These are phyloP conservation scores for Mormyrops boulengeri DNA, from an alignment of 2,797 vertebrate species.

Conservation along the genomic window DNA sequence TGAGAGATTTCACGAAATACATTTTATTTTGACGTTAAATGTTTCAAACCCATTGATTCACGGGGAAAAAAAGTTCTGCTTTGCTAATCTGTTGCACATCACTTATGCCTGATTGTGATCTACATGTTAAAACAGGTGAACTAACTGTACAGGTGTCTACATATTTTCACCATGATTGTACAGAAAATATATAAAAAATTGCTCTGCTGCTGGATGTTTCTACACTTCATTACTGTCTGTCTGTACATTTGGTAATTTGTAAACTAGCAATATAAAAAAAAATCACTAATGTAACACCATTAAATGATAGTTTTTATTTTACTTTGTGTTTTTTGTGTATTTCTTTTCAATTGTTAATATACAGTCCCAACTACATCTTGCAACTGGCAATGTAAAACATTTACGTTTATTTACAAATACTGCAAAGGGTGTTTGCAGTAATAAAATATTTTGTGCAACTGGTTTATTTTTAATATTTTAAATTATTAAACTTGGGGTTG, in stretches of 20 bases:
- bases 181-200: constrained; percentile 18
- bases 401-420: constrained; percentile 44
- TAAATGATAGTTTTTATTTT: constrained; percentile 45
- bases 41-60: constrained; percentile 35
- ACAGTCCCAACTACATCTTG: constrained; percentile 24
- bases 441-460: constrained; percentile 55
- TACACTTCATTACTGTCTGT: constrained; percentile 31
- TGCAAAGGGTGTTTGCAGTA: constrained; percentile 29
- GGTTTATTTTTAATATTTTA: constrained; percentile 73
- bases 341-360: background rate
- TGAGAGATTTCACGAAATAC: background rate
- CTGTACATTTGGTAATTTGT: constrained; percentile 37
- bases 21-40: constrained; percentile 19
- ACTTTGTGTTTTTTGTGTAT: constrained; percentile 11
- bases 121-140: constrained; percentile 13
- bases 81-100: constrained; percentile 23
- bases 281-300: constrained; percentile 34
- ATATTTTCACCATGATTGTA: constrained; percentile 27
- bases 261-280: constrained; percentile 40
- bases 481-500: constrained; percentile 37
- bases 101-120: constrained; percentile 13
- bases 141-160: background rate
- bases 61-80: constrained; percentile 4
- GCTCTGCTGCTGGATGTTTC: constrained; percentile 32
- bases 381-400: constrained; percentile 38